Evolutionary conservation across 2,797 vertebrate genomes (phyloP).

Genomic region (Rhinogobio ventralis): DNA sequence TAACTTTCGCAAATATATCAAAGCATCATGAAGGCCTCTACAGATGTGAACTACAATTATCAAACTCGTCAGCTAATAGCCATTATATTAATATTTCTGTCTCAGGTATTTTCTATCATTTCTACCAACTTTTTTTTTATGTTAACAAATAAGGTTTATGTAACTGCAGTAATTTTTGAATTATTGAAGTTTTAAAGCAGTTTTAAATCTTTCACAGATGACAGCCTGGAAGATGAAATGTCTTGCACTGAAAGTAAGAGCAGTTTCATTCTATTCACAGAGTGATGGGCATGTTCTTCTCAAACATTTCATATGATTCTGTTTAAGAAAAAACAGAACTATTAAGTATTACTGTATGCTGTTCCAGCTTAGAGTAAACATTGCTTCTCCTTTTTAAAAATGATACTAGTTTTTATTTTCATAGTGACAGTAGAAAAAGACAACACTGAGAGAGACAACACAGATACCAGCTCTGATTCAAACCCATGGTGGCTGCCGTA

Average conservation of each 20-base stretch:
- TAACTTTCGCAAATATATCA: slow-evolving; percentile 67
- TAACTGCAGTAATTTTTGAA: too few species aligned
- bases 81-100: slow-evolving; percentile 66
- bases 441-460: fast-evolving
- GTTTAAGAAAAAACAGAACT: too few species aligned
- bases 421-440: background rate
- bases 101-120: slow-evolving; percentile 61
- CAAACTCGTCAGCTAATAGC: fast-evolving
- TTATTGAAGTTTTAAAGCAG: background rate
- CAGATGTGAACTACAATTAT: slow-evolving; percentile 41
- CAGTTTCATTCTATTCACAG: background rate
- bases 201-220: background rate
- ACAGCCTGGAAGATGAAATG: background rate
- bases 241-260: background rate
- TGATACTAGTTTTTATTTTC: background rate
- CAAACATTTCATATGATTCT: background rate
- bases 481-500: slow-evolving; percentile 46
- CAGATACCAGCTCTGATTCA: fast-evolving
- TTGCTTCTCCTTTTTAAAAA: background rate
- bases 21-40: slow-evolving; percentile 61
- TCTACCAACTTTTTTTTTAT: too few species aligned
- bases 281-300: background rate
- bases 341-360: background rate
- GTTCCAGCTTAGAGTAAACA: background rate
- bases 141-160: too few species aligned